phyloP scores from a whole-genome alignment of 2,797 vertebrate genomes.

The Dermochelys coriacea region DNA sequence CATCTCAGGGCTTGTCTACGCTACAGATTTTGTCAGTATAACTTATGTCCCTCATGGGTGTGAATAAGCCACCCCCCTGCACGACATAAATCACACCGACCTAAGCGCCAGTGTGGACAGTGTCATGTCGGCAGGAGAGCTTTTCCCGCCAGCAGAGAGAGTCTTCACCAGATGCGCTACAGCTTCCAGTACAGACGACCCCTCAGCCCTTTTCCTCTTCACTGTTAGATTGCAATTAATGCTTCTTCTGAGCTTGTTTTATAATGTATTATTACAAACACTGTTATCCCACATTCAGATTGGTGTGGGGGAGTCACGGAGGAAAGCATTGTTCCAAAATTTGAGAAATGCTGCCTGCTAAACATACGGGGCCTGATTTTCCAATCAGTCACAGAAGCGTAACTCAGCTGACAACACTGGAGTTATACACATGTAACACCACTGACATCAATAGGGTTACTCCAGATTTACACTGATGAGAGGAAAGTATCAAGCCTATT shows the following conservation, averaged over 20 bases:
- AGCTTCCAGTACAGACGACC: no score
- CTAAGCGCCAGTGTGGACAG: no score
- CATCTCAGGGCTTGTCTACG: no score
- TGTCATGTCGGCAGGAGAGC: no score
- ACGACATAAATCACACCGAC: no score
- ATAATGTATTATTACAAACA: not conserved
- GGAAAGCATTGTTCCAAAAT: not conserved
- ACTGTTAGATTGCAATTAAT: not conserved
- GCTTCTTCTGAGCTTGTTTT: not conserved
- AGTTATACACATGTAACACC: not conserved
- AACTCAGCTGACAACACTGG: not conserved
- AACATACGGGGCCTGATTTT: not conserved
- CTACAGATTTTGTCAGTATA: no score
- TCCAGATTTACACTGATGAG: not conserved
- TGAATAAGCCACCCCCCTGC: no score
- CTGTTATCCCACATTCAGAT: accelerated
- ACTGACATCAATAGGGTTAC: not conserved
- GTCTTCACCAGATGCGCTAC: no score
- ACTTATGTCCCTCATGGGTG: no score
- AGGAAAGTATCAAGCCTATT: not conserved
- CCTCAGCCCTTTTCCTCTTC: not conserved
- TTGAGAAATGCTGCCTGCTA: not conserved
- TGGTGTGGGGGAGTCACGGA: not conserved
- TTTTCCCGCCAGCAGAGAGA: no score
- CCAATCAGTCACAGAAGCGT: not conserved